A percentile compares a stretch with the other conserved stretches of the same genome.
Evolutionary conservation across 2,113 vertebrate genomes (phyloP).

Genomic region (Myiozetetes cayanensis): DNA sequence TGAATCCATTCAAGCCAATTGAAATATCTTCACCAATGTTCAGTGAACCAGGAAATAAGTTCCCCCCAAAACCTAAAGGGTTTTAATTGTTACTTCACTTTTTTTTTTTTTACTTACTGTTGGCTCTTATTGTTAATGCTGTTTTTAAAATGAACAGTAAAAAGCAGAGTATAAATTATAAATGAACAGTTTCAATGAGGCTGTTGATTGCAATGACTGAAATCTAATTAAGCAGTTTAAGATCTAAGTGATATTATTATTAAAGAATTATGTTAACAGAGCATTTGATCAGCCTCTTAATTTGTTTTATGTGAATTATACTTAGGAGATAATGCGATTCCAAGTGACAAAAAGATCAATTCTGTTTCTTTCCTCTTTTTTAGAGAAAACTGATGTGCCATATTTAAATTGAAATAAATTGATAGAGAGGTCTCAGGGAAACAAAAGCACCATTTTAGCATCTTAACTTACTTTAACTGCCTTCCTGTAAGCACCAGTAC

Average conservation of each 20-base stretch:
- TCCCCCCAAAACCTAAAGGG: neutral
- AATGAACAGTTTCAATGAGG: slow-evolving; percentile 68
- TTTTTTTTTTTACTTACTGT: neutral
- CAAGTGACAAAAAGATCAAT: slow-evolving; percentile 30
- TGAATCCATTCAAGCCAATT: neutral
- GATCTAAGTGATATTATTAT: slow-evolving; percentile 68
- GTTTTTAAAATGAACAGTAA: slow-evolving; percentile 52
- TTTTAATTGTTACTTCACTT: neutral
- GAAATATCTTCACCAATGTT: neutral
- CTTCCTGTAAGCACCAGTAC: neutral
- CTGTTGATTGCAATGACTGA: slow-evolving; percentile 67
- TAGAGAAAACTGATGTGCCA: neutral
- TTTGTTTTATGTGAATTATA: slow-evolving; percentile 31
- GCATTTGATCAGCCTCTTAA: slow-evolving; percentile 51
- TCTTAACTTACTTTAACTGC: slow-evolving; percentile 1
- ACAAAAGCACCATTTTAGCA: neutral
- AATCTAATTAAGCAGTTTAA: slow-evolving; percentile 73
- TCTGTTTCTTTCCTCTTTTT: neutral
- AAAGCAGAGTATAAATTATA: slow-evolving; percentile 61
- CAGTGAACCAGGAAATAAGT: neutral
- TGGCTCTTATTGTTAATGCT: neutral
- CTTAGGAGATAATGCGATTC: neutral
- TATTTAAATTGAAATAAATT: neutral
- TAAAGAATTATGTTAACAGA: slow-evolving; percentile 55
- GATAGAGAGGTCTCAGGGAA: neutral